These are phyloP conservation scores for Apogon talboti DNA, from an alignment of 2,797 vertebrate species.

Conservation along the genomic window DNA sequence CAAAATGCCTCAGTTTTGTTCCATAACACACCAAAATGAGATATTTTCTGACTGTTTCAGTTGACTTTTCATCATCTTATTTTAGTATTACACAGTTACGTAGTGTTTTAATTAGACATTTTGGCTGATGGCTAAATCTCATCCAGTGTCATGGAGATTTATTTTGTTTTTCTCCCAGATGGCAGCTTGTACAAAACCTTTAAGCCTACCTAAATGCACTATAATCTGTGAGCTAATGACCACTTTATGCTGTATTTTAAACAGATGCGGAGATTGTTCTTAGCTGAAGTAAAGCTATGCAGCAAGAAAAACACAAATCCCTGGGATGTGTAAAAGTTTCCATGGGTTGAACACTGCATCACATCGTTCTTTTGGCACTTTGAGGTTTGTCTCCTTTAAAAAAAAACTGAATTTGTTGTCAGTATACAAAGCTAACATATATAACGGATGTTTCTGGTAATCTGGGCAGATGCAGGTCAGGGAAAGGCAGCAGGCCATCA, in stretches of 20 bases:
- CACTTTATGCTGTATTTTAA: neutral
- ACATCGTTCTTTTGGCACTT: neutral
- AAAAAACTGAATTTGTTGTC: slow-evolving; percentile 9
- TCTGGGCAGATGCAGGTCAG: slow-evolving; percentile 67
- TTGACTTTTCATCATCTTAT: neutral
- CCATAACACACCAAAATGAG: neutral
- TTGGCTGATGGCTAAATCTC: neutral
- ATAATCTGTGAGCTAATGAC: neutral
- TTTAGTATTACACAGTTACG: neutral
- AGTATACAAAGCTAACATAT: slow-evolving; percentile 78
- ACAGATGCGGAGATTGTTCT: slow-evolving; percentile 1
- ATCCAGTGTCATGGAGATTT: neutral
- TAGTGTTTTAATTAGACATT: neutral
- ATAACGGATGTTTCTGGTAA: slow-evolving; percentile 71
- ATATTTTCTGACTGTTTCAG: no score
- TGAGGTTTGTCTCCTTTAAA: neutral
- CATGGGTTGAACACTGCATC: neutral
- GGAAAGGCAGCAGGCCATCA: slow-evolving; percentile 70
- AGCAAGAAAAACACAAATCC: neutral
- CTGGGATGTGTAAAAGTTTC: neutral
- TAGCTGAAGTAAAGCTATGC: neutral
- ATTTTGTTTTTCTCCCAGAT: neutral
- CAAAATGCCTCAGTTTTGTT: neutral
- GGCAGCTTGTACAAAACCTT: neutral
- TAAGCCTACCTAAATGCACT: neutral